Percentiles rank a stretch among this genome's conserved stretches.
These are phyloP conservation scores for Macropus fuliginosus DNA, from an alignment of 2,797 vertebrate species.

Conservation along the genomic window DNA sequence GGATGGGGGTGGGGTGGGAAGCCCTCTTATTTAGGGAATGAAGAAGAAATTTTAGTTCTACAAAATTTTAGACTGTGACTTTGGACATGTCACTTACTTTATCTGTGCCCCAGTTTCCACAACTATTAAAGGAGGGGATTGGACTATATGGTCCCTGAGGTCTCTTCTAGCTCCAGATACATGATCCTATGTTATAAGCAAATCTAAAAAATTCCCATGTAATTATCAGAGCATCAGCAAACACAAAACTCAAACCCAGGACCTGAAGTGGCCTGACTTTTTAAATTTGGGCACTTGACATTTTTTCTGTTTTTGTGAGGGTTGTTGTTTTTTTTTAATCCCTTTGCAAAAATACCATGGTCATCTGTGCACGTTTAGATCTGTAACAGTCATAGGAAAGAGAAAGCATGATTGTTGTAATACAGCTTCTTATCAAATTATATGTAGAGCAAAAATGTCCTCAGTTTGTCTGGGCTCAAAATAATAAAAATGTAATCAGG, in stretches of 20 bases:
- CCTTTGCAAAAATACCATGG: background rate
- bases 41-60: conserved; percentile 5
- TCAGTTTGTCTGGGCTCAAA: background rate
- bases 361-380: background rate
- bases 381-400: background rate
- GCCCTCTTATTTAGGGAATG: conserved; percentile 25
- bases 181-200: background rate
- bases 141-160: background rate
- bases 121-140: background rate
- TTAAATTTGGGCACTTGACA: background rate
- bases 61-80: background rate
- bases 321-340: background rate
- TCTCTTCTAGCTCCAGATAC: background rate
- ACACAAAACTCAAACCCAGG: background rate
- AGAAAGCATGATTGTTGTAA: background rate
- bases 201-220: background rate
- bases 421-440: background rate
- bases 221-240: background rate
- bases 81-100: background rate
- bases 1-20: background rate
- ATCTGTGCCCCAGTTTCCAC: conserved; percentile 14
- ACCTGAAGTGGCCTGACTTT: too few relatives aligned
- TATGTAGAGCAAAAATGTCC: background rate
- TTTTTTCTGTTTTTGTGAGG: background rate
- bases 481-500: background rate